Evolutionary conservation across 2,888 invertebrate species (phyloP), one percentile per base, ranked within the genome.

Genomic region (Drosophila neotestacea): DNA sequence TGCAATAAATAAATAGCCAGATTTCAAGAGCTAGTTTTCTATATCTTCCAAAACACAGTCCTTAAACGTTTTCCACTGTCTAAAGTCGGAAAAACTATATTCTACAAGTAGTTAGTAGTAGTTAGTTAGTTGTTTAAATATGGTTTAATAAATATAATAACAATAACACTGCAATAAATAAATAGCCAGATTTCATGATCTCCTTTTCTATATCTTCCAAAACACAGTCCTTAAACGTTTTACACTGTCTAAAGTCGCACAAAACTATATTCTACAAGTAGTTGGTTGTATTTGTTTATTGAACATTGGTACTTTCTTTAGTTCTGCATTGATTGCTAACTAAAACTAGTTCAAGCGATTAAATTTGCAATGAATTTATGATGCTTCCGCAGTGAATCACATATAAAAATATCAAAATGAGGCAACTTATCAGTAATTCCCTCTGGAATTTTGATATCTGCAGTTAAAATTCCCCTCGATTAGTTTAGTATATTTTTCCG

Each of bases 351-450:
- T 9, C 1, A 28, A 38, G 27, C 36, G 22, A 36, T 38, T 13
- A 13, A 27, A 28, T 34, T 34, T 10, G 32, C 32, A 32, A 48
- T 16, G 13, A 48, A 32, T 39, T 52, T 52, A 39, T 13, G 39
- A 39, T 16, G 13, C 10, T 30, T 50, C 13, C 10, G 48, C 48
- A 11, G 22, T 44, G 52, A 42, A 28, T 46, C 46, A 62, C 22
- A 22, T 22, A 22, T 39, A 41, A 48, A n/a, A 41, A 30, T 10
- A 30, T 4, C n/a, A 56, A 13, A 1, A 28, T 34, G 6, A 47
- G 34, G 11, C 27, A 6, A 6, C 44, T 50, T n/a, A 50, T 48
- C 48, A 41, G 48, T 50, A 27, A 30, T 38, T 59, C 48, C 59
- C 32, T 16, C 2, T 27, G 46, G 34, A 36, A 28, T 58, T 30